A percentile compares a stretch with the other conserved stretches of the same genome.
phyloP scores from a whole-genome alignment of 2,797 vertebrate genomes.

The Lemur catta region DNA sequence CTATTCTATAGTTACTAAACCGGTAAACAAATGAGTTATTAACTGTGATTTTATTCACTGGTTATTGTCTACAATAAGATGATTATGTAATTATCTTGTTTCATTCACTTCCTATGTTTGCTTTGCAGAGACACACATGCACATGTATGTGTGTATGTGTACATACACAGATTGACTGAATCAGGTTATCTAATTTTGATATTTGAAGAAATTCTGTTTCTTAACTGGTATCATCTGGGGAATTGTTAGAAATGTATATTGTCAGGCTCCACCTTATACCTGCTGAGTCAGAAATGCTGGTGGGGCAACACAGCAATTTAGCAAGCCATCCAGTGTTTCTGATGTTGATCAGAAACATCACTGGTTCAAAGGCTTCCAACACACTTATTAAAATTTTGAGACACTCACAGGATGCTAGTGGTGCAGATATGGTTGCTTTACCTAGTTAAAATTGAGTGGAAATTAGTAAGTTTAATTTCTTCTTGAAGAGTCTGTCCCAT shows the following conservation, averaged over 20 bases:
- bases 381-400: not conserved
- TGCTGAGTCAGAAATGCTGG: not conserved
- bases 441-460: not conserved
- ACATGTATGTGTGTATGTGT: not conserved
- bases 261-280: not conserved
- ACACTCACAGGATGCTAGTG: not conserved
- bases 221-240: not conserved
- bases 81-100: not conserved
- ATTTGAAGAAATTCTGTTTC: not conserved
- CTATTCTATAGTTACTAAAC: not conserved
- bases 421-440: not conserved
- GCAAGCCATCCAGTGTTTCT: not conserved
- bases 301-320: not conserved
- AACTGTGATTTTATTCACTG: not conserved
- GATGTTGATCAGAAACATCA: not conserved
- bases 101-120: not conserved
- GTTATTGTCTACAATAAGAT: constrained; percentile 20
- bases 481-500: not conserved
- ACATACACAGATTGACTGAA: not conserved
- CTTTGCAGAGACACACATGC: not conserved
- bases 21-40: not conserved
- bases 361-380: not conserved
- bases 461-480: not conserved
- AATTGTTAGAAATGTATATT: not conserved
- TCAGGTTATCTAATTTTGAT: not conserved